Conservation (phyloP, 1,140 invertebrate genomes). For the Matsumurasca onukii region DNA sequence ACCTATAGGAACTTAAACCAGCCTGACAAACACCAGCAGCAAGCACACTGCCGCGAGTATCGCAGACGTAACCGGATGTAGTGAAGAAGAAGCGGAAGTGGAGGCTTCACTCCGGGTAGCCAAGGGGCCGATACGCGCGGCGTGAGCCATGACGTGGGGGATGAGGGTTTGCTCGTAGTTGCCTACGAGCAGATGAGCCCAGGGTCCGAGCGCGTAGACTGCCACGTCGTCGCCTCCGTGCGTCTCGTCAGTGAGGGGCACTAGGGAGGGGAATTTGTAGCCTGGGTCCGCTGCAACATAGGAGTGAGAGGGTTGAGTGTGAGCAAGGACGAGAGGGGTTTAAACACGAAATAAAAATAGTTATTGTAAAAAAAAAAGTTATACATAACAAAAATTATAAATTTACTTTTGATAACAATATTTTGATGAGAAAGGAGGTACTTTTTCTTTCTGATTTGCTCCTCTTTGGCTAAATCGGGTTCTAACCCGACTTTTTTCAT, state of each 20-base stretch:
- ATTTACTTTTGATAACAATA: not conserved
- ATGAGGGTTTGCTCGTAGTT: slow-evolving; percentile 64
- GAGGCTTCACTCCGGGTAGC: not conserved
- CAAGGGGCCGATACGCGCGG: slow-evolving; percentile 45
- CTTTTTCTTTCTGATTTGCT: no score
- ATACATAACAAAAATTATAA: not conserved
- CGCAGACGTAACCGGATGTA: not conserved
- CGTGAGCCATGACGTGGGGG: slow-evolving; percentile 62
- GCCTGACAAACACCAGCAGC: no score
- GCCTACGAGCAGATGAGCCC: slow-evolving; percentile 62
- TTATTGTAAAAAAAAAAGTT: not conserved
- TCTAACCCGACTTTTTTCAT: no score
- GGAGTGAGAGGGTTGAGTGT: no score
- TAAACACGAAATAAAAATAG: no score
- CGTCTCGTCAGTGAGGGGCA: slow-evolving; percentile 58
- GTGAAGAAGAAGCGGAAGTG: not conserved
- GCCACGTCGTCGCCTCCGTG: slow-evolving; percentile 71
- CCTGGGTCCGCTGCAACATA: slow-evolving; percentile 28
- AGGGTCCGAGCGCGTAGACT: slow-evolving; percentile 62
- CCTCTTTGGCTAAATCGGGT: no score
- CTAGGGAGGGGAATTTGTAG: slow-evolving; percentile 49
- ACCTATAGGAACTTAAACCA: not conserved
- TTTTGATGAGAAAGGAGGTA: not conserved
- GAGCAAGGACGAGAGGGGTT: no score
- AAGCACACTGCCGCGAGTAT: not conserved